Base-by-base conservation (phyloP, 2,797 vertebrate genomes). In the Smutsia temminckii region DNA sequence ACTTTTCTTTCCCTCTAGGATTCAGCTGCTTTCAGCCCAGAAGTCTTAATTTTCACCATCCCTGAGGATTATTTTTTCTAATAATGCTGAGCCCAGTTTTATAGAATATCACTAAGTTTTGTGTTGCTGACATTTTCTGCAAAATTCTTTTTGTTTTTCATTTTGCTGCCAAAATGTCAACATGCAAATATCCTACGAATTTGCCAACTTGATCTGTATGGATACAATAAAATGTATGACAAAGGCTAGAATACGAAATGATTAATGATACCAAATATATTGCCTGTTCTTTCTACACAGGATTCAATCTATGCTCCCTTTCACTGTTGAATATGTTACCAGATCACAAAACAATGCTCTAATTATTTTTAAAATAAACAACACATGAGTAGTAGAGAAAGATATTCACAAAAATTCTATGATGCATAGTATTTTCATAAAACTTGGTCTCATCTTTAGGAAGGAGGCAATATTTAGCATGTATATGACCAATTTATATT, bases 91-190 rank as follows among this genome's bases (percentile, higher is more conserved):
- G 95, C 18, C 55, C 37, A 80, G 72, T 95, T 94, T 86, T 91
- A 89, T 40, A 81, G 79, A 96, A 93, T 94, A 92, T 77, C 88
- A 80, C n/a, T 57, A 92, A 64, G 51, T 93, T 97, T 96, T 97
- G 83, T 74, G 87, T 91, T 91, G 87, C 94, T 96, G 96, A 96
- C 95, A 97, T 96, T 97, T 96, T 90, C 93, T 95, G 80, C 37
- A 96, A 95, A 96, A 97, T 96, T 93, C 96, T 96, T 96, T 96
- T 95, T 95, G 96, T 97, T 96, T 97, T 96, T 96, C 64, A 95
- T 92, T 87, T 96, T 11, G 1, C 91, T 97, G 95, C 79, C 93
- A 95, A 97, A 97, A 97, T 96, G 96, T 97, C 94, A 97, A 89
- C 88, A 97, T 94, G 88, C 94, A 97, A 97, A 97, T 93, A 96